Base-by-base conservation (phyloP, 2,888 invertebrate genomes). In the Drosophila helvetica region DNA sequence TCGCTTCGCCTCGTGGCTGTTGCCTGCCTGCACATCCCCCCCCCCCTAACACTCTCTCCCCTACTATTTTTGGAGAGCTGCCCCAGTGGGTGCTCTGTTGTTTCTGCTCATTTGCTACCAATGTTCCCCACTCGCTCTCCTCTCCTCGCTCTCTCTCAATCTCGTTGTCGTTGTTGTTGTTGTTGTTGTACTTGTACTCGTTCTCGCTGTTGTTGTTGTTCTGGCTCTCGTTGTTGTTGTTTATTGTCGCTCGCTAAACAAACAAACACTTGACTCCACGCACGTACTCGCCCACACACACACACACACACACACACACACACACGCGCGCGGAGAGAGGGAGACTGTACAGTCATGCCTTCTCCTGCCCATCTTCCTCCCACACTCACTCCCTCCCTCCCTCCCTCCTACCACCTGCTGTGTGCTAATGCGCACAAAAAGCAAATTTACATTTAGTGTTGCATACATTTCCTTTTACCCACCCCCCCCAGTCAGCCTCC, bases 381-480 rank as follows among this genome's bases (percentile, higher is more conserved):
- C 38, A 19, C 45, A 60, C 22, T 33, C 12, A 12, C 52, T 30
- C 30, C 27, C 30, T n/a, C n/a, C n/a, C n/a, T n/a, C n/a, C n/a
- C n/a, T n/a, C n/a, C n/a, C n/a, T 18, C 19, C 15, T 12, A n/a
- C 38, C 9, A 22, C 51, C 38, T 30, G 19, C 53, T 30, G 30
- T 45, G 63, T 62, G 75, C 51, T 70, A 55, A 67, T 67, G 66
- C 66, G 71, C 54, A 61, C 64, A 58, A 61, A 71, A 75, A 74
- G 64, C 73, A 75, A 65, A 83, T 86, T 80, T 72, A 77, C 75
- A 86, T 85, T 80, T 78, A 74, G 75, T 83, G 75, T 70, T 77
- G 84, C 80, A 80, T 72, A 78, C 67, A 75, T 78, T 72, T 62
- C 27, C 22, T 22, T 9, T 1, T 1, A 9, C 27, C 27, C 8